Percentiles rank a stretch among this genome's conserved stretches.
Evolutionary conservation across 2,113 vertebrate species (phyloP).

Genomic region (Himantopus leucocephalus): DNA sequence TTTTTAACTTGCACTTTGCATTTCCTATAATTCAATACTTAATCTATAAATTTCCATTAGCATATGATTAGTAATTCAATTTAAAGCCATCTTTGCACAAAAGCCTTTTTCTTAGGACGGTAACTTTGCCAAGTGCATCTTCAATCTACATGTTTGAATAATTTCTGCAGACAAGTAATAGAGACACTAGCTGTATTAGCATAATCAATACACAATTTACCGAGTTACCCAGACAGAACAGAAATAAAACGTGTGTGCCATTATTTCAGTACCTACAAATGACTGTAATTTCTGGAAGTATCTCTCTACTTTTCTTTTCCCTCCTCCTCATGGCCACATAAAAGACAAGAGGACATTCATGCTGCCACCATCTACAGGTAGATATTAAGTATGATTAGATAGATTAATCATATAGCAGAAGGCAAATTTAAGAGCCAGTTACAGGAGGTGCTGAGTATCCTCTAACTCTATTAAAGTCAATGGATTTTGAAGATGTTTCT

Average conservation of each 20-base stretch:
- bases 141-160: constrained; percentile 75
- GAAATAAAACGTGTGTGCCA: constrained; percentile 58
- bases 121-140: constrained; percentile 61
- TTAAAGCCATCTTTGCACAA: constrained; percentile 45
- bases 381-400: constrained; percentile 12
- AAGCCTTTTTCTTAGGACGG: constrained; percentile 49
- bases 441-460: background rate
- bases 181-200: constrained; percentile 73
- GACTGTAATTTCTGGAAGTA: constrained; percentile 64
- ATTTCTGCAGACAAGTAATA: constrained; percentile 76
- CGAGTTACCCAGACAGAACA: constrained; percentile 74
- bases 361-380: constrained; percentile 9
- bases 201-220: constrained; percentile 85
- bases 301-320: constrained; percentile 3
- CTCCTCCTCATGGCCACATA: background rate
- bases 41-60: constrained; percentile 41
- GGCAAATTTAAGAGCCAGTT: constrained; percentile 39
- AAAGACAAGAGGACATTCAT: constrained; percentile 21
- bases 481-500: background rate
- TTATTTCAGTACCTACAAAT: constrained; percentile 73
- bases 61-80: constrained; percentile 52
- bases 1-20: constrained; percentile 45
- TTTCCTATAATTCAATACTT: constrained; percentile 59
- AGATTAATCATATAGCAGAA: constrained; percentile 38
- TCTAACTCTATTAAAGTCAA: constrained; percentile 18